These are phyloP conservation scores for Automeris io DNA, from an alignment of 2,888 invertebrate genomes.

Conservation along the genomic window DNA sequence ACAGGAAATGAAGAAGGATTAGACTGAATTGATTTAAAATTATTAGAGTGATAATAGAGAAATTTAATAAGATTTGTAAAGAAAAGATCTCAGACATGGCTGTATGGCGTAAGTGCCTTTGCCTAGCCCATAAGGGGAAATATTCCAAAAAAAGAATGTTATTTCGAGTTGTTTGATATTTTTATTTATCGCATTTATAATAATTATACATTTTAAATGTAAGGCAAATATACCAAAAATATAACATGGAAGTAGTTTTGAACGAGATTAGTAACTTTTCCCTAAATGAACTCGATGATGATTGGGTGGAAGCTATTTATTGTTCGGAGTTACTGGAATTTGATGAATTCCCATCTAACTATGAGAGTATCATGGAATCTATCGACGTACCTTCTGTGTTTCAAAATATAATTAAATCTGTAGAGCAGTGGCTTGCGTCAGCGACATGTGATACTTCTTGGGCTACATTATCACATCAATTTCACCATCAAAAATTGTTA, in stretches of 20 bases:
- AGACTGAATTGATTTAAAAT: too few species aligned
- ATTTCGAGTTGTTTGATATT: too few species aligned
- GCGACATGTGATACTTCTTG: conserved; percentile 52
- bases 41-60: too few species aligned
- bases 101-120: too few species aligned
- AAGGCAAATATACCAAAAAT: too few species aligned
- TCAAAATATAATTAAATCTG: conserved; percentile 31
- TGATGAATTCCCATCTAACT: conserved; percentile 65
- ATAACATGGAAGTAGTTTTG: conserved; percentile 43
- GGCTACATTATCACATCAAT: conserved; percentile 56
- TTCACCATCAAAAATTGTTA: conserved; percentile 58
- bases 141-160: too few species aligned
- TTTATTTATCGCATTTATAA: too few species aligned
- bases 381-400: conserved; percentile 34
- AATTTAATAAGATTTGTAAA: too few species aligned
- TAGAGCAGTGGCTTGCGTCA: conserved; percentile 36
- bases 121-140: too few species aligned
- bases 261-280: conserved; percentile 39
- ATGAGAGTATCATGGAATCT: conserved; percentile 52
- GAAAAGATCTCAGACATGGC: too few species aligned
- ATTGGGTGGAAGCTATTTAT: conserved; percentile 77
- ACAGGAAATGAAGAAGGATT: too few species aligned
- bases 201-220: too few species aligned
- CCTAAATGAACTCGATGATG: conserved; percentile 54
- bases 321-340: conserved; percentile 75